Conservation (phyloP, 2,888 invertebrate genomes). For the Agelastica alni region DNA sequence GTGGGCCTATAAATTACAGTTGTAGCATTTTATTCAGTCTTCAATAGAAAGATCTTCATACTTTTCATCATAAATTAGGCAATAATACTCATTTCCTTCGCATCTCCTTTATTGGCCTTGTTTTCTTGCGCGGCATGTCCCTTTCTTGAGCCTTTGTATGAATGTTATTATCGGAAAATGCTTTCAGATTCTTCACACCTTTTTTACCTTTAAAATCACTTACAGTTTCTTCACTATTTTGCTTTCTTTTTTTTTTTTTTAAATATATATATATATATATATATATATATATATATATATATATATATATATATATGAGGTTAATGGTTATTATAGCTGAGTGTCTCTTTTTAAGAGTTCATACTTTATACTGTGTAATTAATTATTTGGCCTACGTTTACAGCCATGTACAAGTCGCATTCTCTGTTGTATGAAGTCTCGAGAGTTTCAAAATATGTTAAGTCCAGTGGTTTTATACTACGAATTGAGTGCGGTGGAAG, state of each 20-base stretch:
- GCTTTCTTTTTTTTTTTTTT: too few relatives aligned
- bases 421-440: background rate
- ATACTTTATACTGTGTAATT: too few relatives aligned
- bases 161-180: too few relatives aligned
- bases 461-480: background rate
- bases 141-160: background rate
- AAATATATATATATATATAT: too few relatives aligned
- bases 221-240: too few relatives aligned
- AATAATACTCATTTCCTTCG: conserved; percentile 43
- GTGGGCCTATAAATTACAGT: too few relatives aligned
- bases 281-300: too few relatives aligned
- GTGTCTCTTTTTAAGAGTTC: background rate
- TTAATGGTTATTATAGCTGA: background rate
- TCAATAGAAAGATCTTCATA: conserved; percentile 62
- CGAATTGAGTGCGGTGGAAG: too few relatives aligned
- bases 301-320: too few relatives aligned
- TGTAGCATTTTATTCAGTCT: background rate
- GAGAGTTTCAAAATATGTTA: background rate
- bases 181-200: too few relatives aligned
- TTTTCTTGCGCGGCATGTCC: background rate
- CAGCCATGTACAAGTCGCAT: too few relatives aligned
- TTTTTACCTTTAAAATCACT: background rate
- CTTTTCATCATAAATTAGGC: conserved; percentile 78
- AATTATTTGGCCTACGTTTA: too few relatives aligned
- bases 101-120: background rate